These are phyloP conservation scores for Cryptomyrus ogoouensis DNA, from an alignment of 2,113 vertebrate genomes.

Conservation along the genomic window DNA sequence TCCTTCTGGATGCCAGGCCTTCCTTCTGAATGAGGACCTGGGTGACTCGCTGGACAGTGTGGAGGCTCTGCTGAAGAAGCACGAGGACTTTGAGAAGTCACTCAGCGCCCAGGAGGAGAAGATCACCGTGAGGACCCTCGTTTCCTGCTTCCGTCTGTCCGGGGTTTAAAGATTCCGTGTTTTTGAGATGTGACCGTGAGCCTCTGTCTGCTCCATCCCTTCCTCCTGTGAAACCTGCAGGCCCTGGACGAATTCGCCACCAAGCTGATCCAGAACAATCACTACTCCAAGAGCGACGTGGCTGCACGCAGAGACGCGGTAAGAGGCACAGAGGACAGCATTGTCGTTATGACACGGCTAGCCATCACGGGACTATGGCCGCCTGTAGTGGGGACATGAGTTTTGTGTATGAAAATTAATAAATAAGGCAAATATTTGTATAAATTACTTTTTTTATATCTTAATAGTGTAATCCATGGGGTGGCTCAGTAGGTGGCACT, in stretches of 20 bases:
- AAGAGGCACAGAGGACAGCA: slow-evolving; percentile 41
- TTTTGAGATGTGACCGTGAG: background rate
- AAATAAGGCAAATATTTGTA: background rate
- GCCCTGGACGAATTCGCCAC: slow-evolving; percentile 96
- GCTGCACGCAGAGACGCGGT: slow-evolving; percentile 91
- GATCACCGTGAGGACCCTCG: slow-evolving; percentile 78
- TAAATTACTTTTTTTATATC: background rate
- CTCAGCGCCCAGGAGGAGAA: slow-evolving; percentile 97
- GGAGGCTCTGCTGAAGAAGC: slow-evolving; percentile 94
- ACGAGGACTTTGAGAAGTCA: slow-evolving; percentile 98
- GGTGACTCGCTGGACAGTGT: slow-evolving; percentile 96
- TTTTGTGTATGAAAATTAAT: background rate
- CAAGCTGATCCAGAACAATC: slow-evolving; percentile 95
- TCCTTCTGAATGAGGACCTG: slow-evolving; percentile 91
- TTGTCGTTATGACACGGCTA: background rate
- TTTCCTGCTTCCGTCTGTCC: background rate
- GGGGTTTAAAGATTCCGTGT: background rate
- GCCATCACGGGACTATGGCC: background rate
- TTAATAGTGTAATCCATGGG: background rate
- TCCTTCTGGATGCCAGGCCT: slow-evolving; percentile 63
- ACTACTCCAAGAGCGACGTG: slow-evolving; percentile 95
- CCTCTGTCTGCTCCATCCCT: background rate
- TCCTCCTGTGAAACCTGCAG: slow-evolving; percentile 45
- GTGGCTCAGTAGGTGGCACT: background rate
- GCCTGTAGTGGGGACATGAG: background rate